A percentile compares a stretch with the other conserved stretches of the same genome.
Conservation (phyloP, 1,140 invertebrate genomes). For the Microvelia longipes region DNA sequence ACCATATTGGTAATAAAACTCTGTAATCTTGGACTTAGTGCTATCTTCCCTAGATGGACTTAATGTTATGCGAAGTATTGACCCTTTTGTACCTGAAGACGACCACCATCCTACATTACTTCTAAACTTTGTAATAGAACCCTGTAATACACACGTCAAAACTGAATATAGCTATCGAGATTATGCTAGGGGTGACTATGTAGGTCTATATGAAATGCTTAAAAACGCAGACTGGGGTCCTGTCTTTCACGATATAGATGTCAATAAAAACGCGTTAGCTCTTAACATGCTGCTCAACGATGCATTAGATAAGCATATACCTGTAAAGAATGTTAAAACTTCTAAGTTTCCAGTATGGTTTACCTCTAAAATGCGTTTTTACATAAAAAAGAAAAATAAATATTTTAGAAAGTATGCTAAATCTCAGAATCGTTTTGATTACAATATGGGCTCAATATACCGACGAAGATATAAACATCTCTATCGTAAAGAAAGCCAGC, state of each 20-base stretch:
- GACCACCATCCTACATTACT: neutral
- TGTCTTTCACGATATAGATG: neutral
- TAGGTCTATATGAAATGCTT: neutral
- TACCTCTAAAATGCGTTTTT: neutral
- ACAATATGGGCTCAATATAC: neutral
- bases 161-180: neutral
- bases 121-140: neutral
- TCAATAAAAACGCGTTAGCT: neutral
- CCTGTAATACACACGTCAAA: neutral
- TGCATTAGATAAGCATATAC: neutral
- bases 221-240: neutral
- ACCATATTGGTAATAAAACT: neutral
- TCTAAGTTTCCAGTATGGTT: neutral
- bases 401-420: neutral
- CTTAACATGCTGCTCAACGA: neutral
- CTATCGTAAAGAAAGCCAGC: neutral
- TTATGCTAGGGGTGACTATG: neutral
- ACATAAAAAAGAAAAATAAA: neutral
- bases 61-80: neutral
- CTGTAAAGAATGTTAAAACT: neutral
- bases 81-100: neutral
- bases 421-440: neutral
- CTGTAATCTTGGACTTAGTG: neutral
- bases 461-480: neutral
- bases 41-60: neutral